Conservation (phyloP, 2,888 invertebrate genomes). For the Drosophila engyochracea region DNA sequence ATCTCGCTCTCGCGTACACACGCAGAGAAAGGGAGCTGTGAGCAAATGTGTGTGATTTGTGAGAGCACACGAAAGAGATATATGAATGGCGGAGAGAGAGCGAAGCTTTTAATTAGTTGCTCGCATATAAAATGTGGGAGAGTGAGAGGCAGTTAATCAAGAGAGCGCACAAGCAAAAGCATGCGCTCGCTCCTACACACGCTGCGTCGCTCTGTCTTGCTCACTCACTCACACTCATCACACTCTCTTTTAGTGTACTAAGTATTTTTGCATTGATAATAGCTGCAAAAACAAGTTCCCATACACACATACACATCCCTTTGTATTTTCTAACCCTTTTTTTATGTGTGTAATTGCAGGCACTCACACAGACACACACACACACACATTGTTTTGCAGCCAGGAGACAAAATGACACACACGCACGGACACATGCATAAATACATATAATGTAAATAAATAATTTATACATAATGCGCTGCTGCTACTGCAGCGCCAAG, state of each 20-base stretch:
- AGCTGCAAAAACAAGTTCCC: slow-evolving; percentile 43
- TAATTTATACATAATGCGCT: slow-evolving; percentile 78
- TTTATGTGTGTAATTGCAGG: slow-evolving; percentile 38
- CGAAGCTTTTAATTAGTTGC: slow-evolving; percentile 41
- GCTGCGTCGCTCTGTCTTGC: neutral
- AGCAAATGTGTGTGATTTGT: slow-evolving; percentile 7
- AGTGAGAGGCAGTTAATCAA: slow-evolving; percentile 27
- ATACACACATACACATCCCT: neutral
- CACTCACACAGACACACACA: slow-evolving; percentile 23
- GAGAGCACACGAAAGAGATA: slow-evolving; percentile 31
- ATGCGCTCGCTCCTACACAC: neutral
- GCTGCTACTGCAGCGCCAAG: slow-evolving; percentile 37
- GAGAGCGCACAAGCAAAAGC: slow-evolving; percentile 5
- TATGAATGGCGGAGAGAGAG: slow-evolving; percentile 17
- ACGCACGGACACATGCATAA: neutral
- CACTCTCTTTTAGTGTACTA: neutral
- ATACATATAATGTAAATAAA: slow-evolving; percentile 78
- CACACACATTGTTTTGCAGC: slow-evolving; percentile 14
- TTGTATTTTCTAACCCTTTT: slow-evolving; percentile 43
- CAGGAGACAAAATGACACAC: slow-evolving; percentile 55
- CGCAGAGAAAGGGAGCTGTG: slow-evolving; percentile 9
- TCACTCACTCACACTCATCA: neutral
- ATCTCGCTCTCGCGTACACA: slow-evolving; percentile 61
- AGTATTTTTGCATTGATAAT: slow-evolving; percentile 33
- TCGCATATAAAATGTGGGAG: slow-evolving; percentile 13